Base-by-base conservation (phyloP, 2,797 vertebrate genomes). In the Tapera naevia region DNA sequence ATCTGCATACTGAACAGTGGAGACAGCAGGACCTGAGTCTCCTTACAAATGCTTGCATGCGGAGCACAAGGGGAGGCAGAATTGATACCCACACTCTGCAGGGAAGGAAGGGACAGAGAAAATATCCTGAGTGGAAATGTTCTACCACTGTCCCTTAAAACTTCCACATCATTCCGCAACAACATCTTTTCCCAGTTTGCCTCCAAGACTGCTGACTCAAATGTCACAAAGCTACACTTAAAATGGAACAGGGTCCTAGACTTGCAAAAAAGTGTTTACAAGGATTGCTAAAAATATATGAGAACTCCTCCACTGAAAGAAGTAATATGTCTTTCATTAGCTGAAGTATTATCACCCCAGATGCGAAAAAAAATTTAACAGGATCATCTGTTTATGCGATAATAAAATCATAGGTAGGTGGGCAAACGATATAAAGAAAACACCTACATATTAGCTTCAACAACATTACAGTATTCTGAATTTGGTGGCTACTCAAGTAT, bases 61-160 rank as follows among this genome's bases (percentile, higher is more conserved):
- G 28, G 53, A 89, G 17, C 7, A 5, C 16, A 70, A 32, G 4
- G 37, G 58, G 8, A 71, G 37, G 9, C 35, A 23, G 5, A 4
- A 14, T 10, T 80, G 41, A 56, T 6, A 15, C 0, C 2, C 11
- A 13, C 8, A 39, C 3, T 7, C 21, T 0, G 0, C 57, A 53
- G 16, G 3, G 13, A 60, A 75, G 17, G 50, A 57, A 45, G 37
- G n/a, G 17, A 53, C 30, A 35, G 54, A 7, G 23, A 67, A 83
- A 35, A 56, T 8, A 45, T 7, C 9, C n/a, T 5, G 5, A n/a
- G 19, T 43, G 17, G 24, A 71, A 66, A 39, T 5, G 4, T 12
- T 9, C 43, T 51, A 39, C 11, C 12, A 11, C 13, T 7, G 9
- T 32, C 60, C 30, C 41, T n/a, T 53, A 30, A 70, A 70, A 30